Evolutionary conservation across 2,797 vertebrate species (phyloP).

Genomic region (Oceanodroma leucorhoa): DNA sequence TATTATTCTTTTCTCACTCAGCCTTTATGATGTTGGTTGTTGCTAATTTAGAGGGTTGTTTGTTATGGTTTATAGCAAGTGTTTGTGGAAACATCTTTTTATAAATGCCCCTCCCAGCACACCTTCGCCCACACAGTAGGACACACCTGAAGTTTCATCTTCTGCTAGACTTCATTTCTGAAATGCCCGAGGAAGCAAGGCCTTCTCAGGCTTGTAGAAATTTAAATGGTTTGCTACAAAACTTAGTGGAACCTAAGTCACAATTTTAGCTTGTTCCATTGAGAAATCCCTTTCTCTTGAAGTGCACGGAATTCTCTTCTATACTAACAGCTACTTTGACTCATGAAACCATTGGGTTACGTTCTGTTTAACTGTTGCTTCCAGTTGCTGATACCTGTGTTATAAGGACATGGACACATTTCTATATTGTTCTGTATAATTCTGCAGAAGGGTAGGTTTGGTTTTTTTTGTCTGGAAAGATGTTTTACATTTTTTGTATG

Average conservation of each 20-base stretch:
- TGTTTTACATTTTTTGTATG: background rate
- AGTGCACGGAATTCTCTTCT: background rate
- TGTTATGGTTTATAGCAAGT: background rate
- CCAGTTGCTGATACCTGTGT: background rate
- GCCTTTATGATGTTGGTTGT: background rate
- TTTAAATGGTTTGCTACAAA: background rate
- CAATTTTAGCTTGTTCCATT: background rate
- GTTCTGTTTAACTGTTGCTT: background rate
- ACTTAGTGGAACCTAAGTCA: no score
- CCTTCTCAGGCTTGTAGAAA: background rate
- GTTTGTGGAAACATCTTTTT: constrained; percentile 20
- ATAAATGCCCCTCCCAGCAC: background rate
- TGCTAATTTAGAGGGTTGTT: constrained; percentile 24
- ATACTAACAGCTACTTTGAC: background rate
- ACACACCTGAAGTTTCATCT: background rate
- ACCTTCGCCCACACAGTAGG: background rate
- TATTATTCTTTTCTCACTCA: background rate
- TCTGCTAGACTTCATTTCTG: background rate
- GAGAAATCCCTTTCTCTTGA: background rate
- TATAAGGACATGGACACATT: background rate
- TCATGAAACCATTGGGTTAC: background rate
- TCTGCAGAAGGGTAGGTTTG: background rate
- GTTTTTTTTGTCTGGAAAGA: background rate
- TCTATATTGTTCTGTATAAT: background rate
- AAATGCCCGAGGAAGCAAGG: background rate